Conservation (phyloP, 2,113 vertebrate species). For the Pheucticus melanocephalus region DNA sequence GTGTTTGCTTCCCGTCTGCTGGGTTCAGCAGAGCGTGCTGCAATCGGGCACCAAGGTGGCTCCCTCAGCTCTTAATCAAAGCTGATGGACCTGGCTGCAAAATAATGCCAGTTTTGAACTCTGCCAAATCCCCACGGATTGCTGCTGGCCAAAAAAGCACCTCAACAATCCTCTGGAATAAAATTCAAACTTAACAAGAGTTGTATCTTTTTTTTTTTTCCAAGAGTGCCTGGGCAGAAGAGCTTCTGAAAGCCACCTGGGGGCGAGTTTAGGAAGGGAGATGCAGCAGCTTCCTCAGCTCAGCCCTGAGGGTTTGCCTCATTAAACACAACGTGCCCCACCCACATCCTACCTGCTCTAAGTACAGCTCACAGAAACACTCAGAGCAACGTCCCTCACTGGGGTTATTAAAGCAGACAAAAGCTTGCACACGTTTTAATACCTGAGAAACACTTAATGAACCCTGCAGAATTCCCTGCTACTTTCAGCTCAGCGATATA, state of each 20-base stretch:
- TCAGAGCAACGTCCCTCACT: fast-evolving
- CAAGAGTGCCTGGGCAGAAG: background rate
- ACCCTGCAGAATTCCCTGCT: background rate
- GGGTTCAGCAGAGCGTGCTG: background rate
- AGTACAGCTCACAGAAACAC: fast-evolving
- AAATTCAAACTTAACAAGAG: background rate
- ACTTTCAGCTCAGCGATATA: background rate
- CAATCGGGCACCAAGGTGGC: background rate
- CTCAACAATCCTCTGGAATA: background rate
- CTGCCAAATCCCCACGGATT: background rate
- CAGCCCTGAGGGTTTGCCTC: background rate
- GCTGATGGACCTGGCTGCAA: background rate
- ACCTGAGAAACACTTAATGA: fast-evolving
- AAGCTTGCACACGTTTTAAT: fast-evolving
- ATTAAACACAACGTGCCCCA: fast-evolving
- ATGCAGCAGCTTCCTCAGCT: background rate
- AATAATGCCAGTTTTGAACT: background rate
- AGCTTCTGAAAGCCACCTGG: background rate
- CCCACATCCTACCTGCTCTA: fast-evolving
- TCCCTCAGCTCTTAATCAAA: background rate
- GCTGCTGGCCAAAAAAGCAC: background rate
- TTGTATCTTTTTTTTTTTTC: background rate
- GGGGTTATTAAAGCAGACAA: background rate
- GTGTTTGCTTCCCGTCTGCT: background rate
- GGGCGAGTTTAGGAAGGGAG: background rate